These are phyloP conservation scores for Sciurus vulgaris DNA, from an alignment of 2,797 vertebrate genomes.

Conservation along the genomic window DNA sequence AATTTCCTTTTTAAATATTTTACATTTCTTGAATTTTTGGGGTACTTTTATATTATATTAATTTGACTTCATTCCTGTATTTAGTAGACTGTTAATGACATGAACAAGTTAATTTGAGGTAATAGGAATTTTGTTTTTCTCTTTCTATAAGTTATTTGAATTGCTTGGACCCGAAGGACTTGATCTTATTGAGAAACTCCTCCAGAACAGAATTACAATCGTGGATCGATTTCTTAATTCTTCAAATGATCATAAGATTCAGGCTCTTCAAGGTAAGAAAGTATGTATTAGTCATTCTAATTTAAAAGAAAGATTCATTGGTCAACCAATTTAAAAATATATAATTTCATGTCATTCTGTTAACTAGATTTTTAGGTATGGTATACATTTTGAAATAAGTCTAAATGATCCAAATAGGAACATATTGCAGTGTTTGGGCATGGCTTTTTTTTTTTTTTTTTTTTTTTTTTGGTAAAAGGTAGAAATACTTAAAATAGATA, in stretches of 20 bases:
- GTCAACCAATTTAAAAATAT: conserved; percentile 31
- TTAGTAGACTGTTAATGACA: neutral
- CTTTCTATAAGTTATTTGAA: conserved; percentile 93
- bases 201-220: conserved; percentile 93
- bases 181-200: conserved; percentile 96
- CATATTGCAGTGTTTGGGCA: neutral
- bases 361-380: conserved; percentile 32
- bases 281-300: conserved; percentile 15
- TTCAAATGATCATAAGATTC: conserved; percentile 89
- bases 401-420: neutral
- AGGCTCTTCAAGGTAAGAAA: conserved; percentile 91
- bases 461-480: neutral
- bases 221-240: conserved; percentile 91
- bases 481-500: neutral
- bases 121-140: conserved; percentile 11
- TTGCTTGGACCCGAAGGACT: conserved; percentile 96
- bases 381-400: conserved; percentile 15
- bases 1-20: neutral
- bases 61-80: neutral
- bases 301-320: conserved; percentile 52
- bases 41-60: neutral
- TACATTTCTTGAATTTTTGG: neutral
- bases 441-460: neutral
- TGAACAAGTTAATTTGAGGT: conserved; percentile 45
- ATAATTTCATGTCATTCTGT: neutral